Evolutionary conservation across 2,113 vertebrate genomes (phyloP).

Genomic region (Coreoperca whiteheadi): DNA sequence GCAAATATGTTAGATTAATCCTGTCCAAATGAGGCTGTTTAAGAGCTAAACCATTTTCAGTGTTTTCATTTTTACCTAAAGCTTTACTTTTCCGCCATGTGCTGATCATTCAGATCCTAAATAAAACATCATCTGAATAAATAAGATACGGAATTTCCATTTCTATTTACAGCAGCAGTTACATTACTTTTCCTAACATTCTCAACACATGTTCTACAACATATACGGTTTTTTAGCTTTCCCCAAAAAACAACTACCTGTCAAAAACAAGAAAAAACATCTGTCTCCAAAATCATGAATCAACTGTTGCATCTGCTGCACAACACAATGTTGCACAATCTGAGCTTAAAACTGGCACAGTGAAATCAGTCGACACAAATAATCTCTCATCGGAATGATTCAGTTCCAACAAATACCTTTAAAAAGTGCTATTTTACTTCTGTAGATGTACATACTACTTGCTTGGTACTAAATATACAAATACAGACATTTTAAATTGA

Average conservation of each 20-base stretch:
- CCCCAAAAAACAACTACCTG: not conserved
- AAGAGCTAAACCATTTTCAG: not conserved
- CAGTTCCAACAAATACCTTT: slow-evolving; percentile 18
- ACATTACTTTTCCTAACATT: not conserved
- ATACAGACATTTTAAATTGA: slow-evolving; percentile 3
- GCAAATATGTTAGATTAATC: not conserved
- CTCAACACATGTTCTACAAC: not conserved
- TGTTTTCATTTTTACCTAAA: too few species aligned
- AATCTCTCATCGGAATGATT: slow-evolving; percentile 2
- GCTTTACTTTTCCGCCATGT: not conserved
- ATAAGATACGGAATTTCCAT: not conserved
- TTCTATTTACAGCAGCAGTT: not conserved
- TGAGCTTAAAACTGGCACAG: slow-evolving; percentile 55
- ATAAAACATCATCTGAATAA: not conserved
- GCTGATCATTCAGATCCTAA: not conserved
- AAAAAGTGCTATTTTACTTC: slow-evolving; percentile 9
- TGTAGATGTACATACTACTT: not conserved
- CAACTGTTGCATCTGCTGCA: not conserved
- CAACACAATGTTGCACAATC: too few species aligned
- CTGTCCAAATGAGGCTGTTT: not conserved
- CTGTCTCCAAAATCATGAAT: not conserved
- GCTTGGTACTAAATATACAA: slow-evolving; percentile 20
- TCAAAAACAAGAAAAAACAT: not conserved
- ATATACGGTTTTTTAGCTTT: not conserved
- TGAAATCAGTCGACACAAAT: slow-evolving; percentile 48